Evolutionary conservation across 2,888 invertebrate species (phyloP).

Genomic region (Andrena marginata): DNA sequence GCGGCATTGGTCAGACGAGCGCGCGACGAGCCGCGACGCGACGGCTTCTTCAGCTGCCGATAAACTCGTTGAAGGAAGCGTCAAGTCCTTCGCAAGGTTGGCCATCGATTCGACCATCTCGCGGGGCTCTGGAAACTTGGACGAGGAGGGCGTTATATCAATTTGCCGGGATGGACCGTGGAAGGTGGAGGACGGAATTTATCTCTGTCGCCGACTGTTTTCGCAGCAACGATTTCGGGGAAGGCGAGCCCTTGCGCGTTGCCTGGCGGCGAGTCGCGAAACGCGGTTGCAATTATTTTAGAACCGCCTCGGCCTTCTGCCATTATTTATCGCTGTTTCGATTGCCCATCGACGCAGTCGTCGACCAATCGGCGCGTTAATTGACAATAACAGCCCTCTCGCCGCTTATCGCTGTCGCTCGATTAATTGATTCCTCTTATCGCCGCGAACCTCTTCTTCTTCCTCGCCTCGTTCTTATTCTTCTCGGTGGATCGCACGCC

Average conservation of each 20-base stretch:
- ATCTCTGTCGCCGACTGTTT: no score
- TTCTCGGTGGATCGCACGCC: constrained; percentile 47
- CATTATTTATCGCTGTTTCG: constrained; percentile 59
- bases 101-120: no score
- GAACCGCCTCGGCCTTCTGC: constrained; percentile 17
- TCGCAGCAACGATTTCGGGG: no score
- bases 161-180: no score
- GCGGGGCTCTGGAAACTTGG: no score
- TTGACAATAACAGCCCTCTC: constrained; percentile 54
- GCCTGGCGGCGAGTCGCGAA: no score
- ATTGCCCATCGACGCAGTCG: constrained; percentile 55
- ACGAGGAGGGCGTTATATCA: no score
- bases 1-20: constrained; percentile 45
- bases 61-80: no score
- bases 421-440: constrained; percentile 53
- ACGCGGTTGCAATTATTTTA: neutral
- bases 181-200: no score
- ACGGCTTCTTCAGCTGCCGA: no score
- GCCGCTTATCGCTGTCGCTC: constrained; percentile 58
- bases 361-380: constrained; percentile 57
- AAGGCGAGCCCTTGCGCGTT: no score
- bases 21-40: constrained; percentile 65
- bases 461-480: constrained; percentile 15
- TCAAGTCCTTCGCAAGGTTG: no score
- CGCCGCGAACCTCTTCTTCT: constrained; percentile 26